These are phyloP conservation scores for Peromyscus aztecus DNA, from an alignment of 2,797 vertebrate genomes.

Conservation along the genomic window DNA sequence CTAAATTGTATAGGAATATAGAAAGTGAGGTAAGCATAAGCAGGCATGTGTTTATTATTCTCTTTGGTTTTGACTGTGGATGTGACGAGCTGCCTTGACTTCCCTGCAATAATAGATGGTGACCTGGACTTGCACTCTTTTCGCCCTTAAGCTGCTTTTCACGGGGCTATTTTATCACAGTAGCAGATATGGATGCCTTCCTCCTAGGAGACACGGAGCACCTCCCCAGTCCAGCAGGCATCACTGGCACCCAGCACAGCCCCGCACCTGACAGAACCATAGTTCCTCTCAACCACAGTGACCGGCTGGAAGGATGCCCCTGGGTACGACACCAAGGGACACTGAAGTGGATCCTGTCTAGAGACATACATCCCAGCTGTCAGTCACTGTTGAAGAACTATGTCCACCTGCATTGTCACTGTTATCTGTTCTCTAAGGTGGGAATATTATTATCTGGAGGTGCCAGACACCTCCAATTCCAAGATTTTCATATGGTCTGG, in stretches of 20 bases:
- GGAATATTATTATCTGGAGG: background rate
- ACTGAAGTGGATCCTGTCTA: background rate
- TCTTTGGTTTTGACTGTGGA: background rate
- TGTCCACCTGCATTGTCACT: too few species aligned
- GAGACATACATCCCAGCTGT: background rate
- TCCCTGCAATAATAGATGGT: background rate
- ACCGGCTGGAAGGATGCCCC: background rate
- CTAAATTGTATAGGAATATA: background rate
- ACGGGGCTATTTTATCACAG: background rate
- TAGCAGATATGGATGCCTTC: background rate
- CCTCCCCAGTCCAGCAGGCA: fast-evolving
- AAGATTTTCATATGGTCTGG: background rate
- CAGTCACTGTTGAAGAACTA: background rate
- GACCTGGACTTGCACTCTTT: background rate
- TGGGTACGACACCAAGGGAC: background rate
- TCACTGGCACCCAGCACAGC: fast-evolving
- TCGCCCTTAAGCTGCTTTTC: background rate
- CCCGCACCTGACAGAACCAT: fast-evolving
- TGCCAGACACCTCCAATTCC: fast-evolving
- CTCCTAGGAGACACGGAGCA: background rate
- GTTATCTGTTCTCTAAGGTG: background rate
- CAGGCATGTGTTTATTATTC: background rate
- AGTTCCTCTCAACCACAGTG: background rate
- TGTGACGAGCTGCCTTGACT: background rate
- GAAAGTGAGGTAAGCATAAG: background rate